Evolutionary conservation across 2,888 invertebrate genomes (phyloP), one percentile per base, ranked within the genome.

Genomic region (Agrochola lota): DNA sequence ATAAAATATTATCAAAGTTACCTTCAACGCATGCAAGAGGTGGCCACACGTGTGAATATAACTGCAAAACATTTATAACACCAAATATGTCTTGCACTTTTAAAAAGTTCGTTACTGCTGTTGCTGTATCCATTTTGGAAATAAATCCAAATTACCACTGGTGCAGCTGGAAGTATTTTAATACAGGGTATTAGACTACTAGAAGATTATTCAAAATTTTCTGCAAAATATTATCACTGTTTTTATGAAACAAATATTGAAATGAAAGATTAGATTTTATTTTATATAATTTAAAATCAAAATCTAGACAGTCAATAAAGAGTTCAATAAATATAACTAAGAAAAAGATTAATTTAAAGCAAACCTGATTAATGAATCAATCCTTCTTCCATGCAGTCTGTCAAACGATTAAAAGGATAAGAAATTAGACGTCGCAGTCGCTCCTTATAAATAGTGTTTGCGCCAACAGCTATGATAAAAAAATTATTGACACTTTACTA

Each of bases 11-110:
- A 30, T 59, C 9, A 59, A 57, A n/a, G 11, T 30, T 30, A 74
- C 74, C 71, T 74, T 74, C 30, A 59, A 74, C 74, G 15, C 59
- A 71, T 71, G 71, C 46, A 9, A 55, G 71, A 1, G 57, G 59
- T n/a, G 71, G 71, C 46, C 71, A 74, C 17, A 71, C 1, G 9
- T 71, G 57, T 49, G 74, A 59, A 46, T n/a, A 46, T 20, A 74
- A 7, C 35, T 74, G 46, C 26, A 71, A 26, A 15, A n/a, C 11
- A 35, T 46, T 59, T 17, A 71, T 26, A 0, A 74, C 26, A 9
- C 57, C 60, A 40, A 71, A 71, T 60, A 71, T 40, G 11, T 60
- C 7, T 74, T 74, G 74, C 2, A 74, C n/a, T 26, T 71, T 23
- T 1, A 60, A 23, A 49, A 74, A 74, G 17, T 71, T 71, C 4